A percentile compares a stretch with the other conserved stretches of the same genome.
Conservation (phyloP, 2,888 invertebrate genomes). For the Phalera bucephala region DNA sequence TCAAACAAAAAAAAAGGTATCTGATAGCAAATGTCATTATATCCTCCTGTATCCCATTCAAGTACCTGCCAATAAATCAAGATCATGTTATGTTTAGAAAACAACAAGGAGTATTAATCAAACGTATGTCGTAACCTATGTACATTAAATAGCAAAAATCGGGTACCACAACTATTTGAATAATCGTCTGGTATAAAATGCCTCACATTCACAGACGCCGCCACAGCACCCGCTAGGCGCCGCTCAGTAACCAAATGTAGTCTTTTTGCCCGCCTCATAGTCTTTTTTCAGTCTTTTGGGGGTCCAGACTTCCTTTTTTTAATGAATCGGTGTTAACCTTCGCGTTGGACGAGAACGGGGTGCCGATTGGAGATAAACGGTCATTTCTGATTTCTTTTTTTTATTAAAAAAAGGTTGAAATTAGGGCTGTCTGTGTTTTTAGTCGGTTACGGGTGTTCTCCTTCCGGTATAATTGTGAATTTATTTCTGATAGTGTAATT, state of each 20-base stretch:
- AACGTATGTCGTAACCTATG: too few species aligned
- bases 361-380: slow-evolving; percentile 80
- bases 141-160: too few species aligned
- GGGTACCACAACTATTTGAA: too few species aligned
- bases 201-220: slow-evolving; percentile 75
- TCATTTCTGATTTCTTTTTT: slow-evolving; percentile 47
- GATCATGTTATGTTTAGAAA: too few species aligned
- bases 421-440: neutral
- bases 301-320: slow-evolving; percentile 76
- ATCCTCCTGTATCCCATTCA: too few species aligned
- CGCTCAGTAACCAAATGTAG: slow-evolving; percentile 75
- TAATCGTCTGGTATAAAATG: slow-evolving; percentile 57
- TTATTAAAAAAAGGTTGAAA: neutral
- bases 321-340: slow-evolving; percentile 83
- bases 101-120: too few species aligned
- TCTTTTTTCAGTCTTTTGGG: slow-evolving; percentile 80
- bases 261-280: slow-evolving; percentile 61
- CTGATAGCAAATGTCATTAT: too few species aligned
- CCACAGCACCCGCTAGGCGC: slow-evolving; percentile 78
- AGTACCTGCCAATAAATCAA: too few species aligned
- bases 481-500: too few species aligned
- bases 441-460: neutral
- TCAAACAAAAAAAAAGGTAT: too few species aligned
- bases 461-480: too few species aligned
- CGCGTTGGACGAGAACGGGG: slow-evolving; percentile 78